Evolutionary conservation across 2,113 vertebrate species (phyloP), one percentile per base, ranked within the genome.

Genomic region (Elephantulus edwardii): DNA sequence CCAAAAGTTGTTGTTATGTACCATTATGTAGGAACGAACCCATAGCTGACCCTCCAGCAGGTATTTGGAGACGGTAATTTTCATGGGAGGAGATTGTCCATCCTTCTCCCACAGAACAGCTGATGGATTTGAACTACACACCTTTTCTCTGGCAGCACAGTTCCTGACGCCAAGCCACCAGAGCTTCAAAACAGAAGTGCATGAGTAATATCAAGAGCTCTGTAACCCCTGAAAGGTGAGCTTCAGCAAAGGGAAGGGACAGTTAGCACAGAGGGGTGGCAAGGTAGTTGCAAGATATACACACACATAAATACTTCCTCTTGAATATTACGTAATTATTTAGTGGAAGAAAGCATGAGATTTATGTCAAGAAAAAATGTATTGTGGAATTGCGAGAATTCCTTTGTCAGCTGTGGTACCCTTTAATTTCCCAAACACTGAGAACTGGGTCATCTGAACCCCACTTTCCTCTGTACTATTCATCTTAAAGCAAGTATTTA

Each of bases 401-500:
- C 8, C 10, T 1, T 20, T 76, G 6, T 88, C 62, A 68, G 8
- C 19, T 87, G 44, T 24, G 5, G 14, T 30, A 78, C 30, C n/a
- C n/a, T 35, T 52, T 82, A 78, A 22, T 79, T 80, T 9, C 78
- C 68, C 87, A 77, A 77, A 56, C 71, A 62, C 20, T 40, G 7
- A 90, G 5, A 16, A 64, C 30, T 86, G 20, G 83, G 20, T n/a
- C 54, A 30, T 83, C 30, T 60, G 66, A 20, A 7, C 17, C 83
- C 30, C 0, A 38, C 8, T 89, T 88, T 89, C 82, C 35, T 58
- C 13, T 44, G 6, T 81, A 38, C 30, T 91, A 54, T 48, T 86
- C 24, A 48, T 77, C 83, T 83, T 78, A 33, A 84, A 40, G 17
- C 16, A 90, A 91, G 50, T 79, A 89, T 48, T 92, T 89, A 66